phyloP scores from a whole-genome alignment of 2,797 vertebrate species.

The Sebastes cheni region DNA sequence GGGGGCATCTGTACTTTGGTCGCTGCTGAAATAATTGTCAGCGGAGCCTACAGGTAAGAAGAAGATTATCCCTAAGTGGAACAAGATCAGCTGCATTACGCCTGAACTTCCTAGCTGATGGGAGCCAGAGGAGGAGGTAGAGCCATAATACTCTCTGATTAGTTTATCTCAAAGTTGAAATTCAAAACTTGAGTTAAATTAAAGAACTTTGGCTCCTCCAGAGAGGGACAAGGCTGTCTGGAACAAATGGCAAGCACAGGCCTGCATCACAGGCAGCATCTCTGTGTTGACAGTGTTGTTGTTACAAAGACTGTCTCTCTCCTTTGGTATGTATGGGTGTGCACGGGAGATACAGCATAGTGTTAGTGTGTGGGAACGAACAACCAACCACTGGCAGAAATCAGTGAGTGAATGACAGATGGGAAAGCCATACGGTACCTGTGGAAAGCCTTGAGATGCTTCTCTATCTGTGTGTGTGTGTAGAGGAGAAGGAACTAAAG shows the following conservation, averaged over 20 bases:
- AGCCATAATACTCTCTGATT: not conserved
- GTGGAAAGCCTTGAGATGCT: slow-evolving; percentile 20
- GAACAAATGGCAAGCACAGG: slow-evolving; percentile 32
- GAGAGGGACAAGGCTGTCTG: not conserved
- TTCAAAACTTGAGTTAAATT: slow-evolving; percentile 4
- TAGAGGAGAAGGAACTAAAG: slow-evolving; percentile 1
- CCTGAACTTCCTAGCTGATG: slow-evolving; percentile 3
- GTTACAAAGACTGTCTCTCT: slow-evolving; percentile 20
- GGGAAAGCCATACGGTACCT: slow-evolving; percentile 43
- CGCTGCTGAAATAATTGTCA: slow-evolving; percentile 19
- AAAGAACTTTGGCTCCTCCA: not conserved
- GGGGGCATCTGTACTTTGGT: slow-evolving; percentile 12
- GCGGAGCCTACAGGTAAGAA: slow-evolving; percentile 12
- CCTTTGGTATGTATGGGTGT: not conserved
- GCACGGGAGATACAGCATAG: not conserved
- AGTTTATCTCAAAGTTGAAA: not conserved
- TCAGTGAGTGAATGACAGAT: slow-evolving; percentile 26
- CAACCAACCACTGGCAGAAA: slow-evolving; percentile 1
- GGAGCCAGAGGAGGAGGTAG: not conserved
- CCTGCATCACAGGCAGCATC: slow-evolving; percentile 29
- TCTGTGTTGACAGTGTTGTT: slow-evolving; percentile 26
- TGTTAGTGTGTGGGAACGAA: not conserved
- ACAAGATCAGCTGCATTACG: slow-evolving; percentile 24
- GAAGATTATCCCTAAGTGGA: slow-evolving; percentile 42
- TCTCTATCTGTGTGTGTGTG: not conserved